phyloP scores from a whole-genome alignment of 2,797 vertebrate genomes.

The Acanthurus leucopareius region DNA sequence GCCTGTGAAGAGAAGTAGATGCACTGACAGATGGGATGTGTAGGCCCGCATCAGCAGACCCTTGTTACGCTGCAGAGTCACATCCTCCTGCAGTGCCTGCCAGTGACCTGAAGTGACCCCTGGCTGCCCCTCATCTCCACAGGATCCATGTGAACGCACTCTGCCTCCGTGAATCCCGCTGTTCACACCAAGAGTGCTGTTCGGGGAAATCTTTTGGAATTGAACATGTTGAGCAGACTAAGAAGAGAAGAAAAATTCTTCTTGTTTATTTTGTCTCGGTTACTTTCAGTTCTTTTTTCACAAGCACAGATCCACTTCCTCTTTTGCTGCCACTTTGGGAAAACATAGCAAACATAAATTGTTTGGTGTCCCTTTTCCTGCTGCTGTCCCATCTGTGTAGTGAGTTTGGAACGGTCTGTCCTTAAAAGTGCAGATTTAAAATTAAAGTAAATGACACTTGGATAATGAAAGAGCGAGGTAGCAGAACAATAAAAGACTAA shows the following conservation, averaged over 20 bases:
- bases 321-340: conserved; percentile 30
- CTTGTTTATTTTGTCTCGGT: conserved; percentile 52
- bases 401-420: conserved; percentile 24
- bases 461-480: conserved; percentile 11
- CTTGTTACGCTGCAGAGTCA: conserved; percentile 66
- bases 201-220: conserved; percentile 53
- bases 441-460: conserved; percentile 29
- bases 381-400: conserved; percentile 21
- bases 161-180: conserved; percentile 55
- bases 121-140: conserved; percentile 48
- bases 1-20: conserved; percentile 35
- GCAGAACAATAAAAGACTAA: conserved; percentile 12
- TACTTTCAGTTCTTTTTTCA: conserved; percentile 27
- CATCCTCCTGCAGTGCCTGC: conserved; percentile 78
- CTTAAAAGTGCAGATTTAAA: conserved; percentile 13
- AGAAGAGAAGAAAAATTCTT: conserved; percentile 38
- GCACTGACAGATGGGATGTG: conserved; percentile 81
- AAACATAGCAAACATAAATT: conserved; percentile 51
- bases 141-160: conserved; percentile 73
- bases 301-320: conserved; percentile 42
- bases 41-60: conserved; percentile 79
- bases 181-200: conserved; percentile 41
- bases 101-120: conserved; percentile 79
- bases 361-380: conserved; percentile 46
- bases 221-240: conserved; percentile 41